Conservation (phyloP, 2,888 invertebrate genomes). For the Melangyna quadrimaculata region DNA sequence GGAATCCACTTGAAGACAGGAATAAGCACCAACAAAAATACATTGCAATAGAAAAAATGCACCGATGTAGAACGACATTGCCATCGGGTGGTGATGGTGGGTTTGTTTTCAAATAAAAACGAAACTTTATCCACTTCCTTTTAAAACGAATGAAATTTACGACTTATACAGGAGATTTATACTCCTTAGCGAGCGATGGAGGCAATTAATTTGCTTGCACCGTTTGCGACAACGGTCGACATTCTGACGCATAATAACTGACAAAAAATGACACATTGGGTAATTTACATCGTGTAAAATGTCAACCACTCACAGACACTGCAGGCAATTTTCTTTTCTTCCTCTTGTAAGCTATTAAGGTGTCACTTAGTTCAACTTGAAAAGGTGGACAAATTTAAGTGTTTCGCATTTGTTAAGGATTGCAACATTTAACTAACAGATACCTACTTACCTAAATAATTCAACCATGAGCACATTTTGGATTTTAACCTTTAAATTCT, state of each 20-base stretch:
- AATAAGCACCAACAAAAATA: conserved; percentile 3
- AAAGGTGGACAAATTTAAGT: conserved; percentile 47
- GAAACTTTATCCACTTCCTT: conserved; percentile 20
- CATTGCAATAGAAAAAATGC: conserved; percentile 16
- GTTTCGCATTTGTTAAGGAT: conserved; percentile 44
- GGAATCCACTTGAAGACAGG: conserved; percentile 65
- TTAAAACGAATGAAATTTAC: conserved; percentile 58
- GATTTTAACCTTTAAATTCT: no score
- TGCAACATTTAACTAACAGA: conserved; percentile 28
- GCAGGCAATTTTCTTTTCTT: conserved; percentile 42
- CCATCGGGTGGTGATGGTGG: neutral
- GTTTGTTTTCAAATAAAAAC: conserved; percentile 22
- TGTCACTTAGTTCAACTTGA: conserved; percentile 40
- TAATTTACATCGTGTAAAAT: conserved; percentile 70
- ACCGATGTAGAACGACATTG: conserved; percentile 22
- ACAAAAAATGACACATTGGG: conserved; percentile 75
- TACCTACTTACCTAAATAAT: no score
- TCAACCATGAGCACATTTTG: no score
- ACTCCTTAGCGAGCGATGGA: conserved; percentile 49
- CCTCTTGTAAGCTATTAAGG: conserved; percentile 51
- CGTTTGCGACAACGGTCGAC: conserved; percentile 61
- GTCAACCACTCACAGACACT: conserved; percentile 53
- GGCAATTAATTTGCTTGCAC: conserved; percentile 67
- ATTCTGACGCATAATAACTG: conserved; percentile 75
- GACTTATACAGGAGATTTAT: conserved; percentile 63